phyloP scores from a whole-genome alignment of 2,113 vertebrate genomes.

The Tenebrosternarchus preto region DNA sequence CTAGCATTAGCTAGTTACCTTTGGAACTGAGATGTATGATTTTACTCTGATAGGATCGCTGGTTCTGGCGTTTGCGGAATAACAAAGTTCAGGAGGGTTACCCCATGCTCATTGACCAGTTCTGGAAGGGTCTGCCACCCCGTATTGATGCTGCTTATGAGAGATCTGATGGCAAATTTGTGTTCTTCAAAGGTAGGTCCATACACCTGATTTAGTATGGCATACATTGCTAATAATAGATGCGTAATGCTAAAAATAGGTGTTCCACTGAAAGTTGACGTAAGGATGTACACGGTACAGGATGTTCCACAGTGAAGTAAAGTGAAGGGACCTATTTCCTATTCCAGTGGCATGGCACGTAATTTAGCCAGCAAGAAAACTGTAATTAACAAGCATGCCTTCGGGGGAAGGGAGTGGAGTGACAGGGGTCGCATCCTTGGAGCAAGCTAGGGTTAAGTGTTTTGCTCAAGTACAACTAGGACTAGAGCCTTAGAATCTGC shows the following conservation, averaged over 20 bases:
- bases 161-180: constrained; percentile 93
- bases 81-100: constrained; percentile 97
- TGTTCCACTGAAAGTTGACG: too few relatives aligned
- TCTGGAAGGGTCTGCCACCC: constrained; percentile 95
- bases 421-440: not conserved
- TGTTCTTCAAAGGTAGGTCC: constrained; percentile 94
- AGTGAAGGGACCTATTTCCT: too few relatives aligned
- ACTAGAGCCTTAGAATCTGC: not conserved
- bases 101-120: constrained; percentile 97
- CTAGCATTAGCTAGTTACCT: constrained; percentile 68
- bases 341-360: too few relatives aligned
- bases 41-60: constrained; percentile 79
- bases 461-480: not conserved
- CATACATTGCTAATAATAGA: too few relatives aligned
- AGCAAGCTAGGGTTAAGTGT: not conserved
- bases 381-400: too few relatives aligned
- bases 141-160: constrained; percentile 96
- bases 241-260: too few relatives aligned
- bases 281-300: too few relatives aligned
- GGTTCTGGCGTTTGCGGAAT: constrained; percentile 98
- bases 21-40: constrained; percentile 56
- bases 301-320: too few relatives aligned
- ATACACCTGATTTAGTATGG: too few relatives aligned
- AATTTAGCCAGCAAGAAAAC: too few relatives aligned
- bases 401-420: too few relatives aligned